Base-by-base conservation (phyloP, 1,140 invertebrate species). In the Caenorhabditis latens region DNA sequence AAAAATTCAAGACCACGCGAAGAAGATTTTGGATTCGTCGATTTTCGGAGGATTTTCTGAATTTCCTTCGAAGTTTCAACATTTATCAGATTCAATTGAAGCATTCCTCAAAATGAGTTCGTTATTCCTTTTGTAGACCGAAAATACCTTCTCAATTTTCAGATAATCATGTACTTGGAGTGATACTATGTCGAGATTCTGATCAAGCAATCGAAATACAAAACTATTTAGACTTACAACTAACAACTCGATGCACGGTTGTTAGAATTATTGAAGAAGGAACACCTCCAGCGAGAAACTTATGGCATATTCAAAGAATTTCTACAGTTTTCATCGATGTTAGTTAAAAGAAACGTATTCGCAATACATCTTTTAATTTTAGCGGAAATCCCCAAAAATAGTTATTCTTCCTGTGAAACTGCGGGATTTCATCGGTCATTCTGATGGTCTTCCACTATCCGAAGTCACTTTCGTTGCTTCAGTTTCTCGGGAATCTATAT, bases 31-130 rank as follows among this genome's bases (percentile, higher is more conserved):
- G n/a, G 71, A 79, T 13, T 8, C 42, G 19, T 46, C 67, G 24
- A 75, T 79, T 79, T 50, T 79, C n/a, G 71, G 71, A 3, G 71
- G 71, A 50, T 79, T 79, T 79, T 79, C 71, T 24, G 71, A 79
- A n/a, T 79, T 79, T 50, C 71, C 71, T 4, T 16, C 71, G 14
- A 79, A 79, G 24, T 79, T 79, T 79, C 71, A 43, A 24, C 71
- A 79, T 24, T 50, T 79, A 79, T 79, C 46, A 11, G 21, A 79
- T 50, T 79, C 46, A 21, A 79, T 79, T 4, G 71, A 79, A 24
- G 71, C 71, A 9, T 79, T 79, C 53, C 19, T 79, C 8, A 79
- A 50, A 50, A 79, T 79, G 71, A 42, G 71, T 79, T 19, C 46
- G 21, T 8, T 42, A n/a, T 32, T 32, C 32, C 32, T 32, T 32